Evolutionary conservation across 2,888 invertebrate genomes (phyloP).

Genomic region (Trissolcus japonicus): DNA sequence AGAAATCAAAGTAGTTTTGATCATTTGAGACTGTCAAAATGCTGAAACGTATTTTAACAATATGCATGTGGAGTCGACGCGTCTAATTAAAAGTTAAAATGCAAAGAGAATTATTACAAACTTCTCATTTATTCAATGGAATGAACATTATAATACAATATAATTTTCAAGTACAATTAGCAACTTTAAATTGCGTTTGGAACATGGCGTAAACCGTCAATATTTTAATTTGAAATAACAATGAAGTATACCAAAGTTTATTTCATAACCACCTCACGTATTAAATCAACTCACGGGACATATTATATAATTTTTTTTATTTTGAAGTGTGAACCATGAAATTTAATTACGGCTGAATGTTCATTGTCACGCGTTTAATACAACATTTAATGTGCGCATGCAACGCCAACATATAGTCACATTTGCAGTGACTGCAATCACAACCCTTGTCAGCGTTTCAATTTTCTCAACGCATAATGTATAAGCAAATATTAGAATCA

Average conservation of each 20-base stretch:
- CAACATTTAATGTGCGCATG: conserved; percentile 27
- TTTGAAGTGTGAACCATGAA: conserved; percentile 15
- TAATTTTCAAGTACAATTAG: too few relatives aligned
- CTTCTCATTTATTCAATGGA: too few relatives aligned
- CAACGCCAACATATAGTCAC: conserved; percentile 22
- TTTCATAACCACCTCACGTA: not conserved
- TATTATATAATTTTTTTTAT: not conserved
- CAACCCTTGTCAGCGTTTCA: conserved; percentile 41
- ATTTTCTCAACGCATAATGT: conserved; percentile 35
- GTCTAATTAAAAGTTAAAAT: conserved; percentile 30
- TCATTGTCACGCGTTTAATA: conserved; percentile 22
- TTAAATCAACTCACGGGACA: too few relatives aligned
- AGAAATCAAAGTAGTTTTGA: conserved; percentile 18
- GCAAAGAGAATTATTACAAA: conserved; percentile 15
- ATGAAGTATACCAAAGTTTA: too few relatives aligned
- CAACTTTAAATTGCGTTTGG: too few relatives aligned
- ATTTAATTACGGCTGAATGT: conserved; percentile 27
- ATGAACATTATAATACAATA: too few relatives aligned
- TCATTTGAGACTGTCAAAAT: conserved; percentile 19
- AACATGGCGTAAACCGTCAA: too few relatives aligned
- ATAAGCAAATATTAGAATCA: conserved; percentile 34
- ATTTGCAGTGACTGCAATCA: conserved; percentile 43
- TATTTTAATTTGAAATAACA: too few relatives aligned
- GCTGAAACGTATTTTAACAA: conserved; percentile 7
- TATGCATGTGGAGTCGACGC: conserved; percentile 15